Conservation (phyloP, 2,888 invertebrate genomes). For the Teleiodes luculella region DNA sequence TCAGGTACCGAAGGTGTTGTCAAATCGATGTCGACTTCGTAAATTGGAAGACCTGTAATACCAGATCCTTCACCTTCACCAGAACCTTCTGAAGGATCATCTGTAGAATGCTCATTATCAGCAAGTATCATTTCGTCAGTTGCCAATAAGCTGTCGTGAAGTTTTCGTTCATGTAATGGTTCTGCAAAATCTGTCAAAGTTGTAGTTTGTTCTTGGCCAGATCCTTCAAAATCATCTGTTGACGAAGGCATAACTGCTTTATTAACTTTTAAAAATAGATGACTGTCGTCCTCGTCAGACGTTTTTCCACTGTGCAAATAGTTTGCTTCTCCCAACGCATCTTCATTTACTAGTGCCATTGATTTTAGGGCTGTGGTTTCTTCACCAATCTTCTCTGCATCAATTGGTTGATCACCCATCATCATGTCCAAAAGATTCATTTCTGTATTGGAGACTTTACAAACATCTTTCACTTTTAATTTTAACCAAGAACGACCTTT, state of each 20-base stretch:
- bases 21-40: conserved; percentile 34
- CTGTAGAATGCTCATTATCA: conserved; percentile 46
- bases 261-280: conserved; percentile 59
- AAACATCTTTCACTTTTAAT: conserved; percentile 76
- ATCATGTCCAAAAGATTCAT: conserved; percentile 71
- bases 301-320: conserved; percentile 49
- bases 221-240: conserved; percentile 55
- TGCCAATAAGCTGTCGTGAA: conserved; percentile 34
- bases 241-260: conserved; percentile 39
- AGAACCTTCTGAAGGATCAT: conserved; percentile 57
- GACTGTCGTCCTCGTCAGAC: conserved; percentile 62
- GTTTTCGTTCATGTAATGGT: conserved; percentile 33
- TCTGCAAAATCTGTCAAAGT: conserved; percentile 60
- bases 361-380: conserved; percentile 62
- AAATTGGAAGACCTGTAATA: conserved; percentile 28
- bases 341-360: conserved; percentile 52
- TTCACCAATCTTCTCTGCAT: conserved; percentile 57
- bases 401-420: conserved; percentile 81
- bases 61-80: conserved; percentile 69
- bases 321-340: conserved; percentile 63
- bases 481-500: conserved; percentile 78
- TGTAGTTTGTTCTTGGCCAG: conserved; percentile 59
- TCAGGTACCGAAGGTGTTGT: conserved; percentile 46
- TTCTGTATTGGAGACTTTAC: conserved; percentile 60
- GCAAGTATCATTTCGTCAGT: conserved; percentile 46